Conservation (phyloP, 2,888 invertebrate genomes). For the Caenorhabditis zanzibari region DNA sequence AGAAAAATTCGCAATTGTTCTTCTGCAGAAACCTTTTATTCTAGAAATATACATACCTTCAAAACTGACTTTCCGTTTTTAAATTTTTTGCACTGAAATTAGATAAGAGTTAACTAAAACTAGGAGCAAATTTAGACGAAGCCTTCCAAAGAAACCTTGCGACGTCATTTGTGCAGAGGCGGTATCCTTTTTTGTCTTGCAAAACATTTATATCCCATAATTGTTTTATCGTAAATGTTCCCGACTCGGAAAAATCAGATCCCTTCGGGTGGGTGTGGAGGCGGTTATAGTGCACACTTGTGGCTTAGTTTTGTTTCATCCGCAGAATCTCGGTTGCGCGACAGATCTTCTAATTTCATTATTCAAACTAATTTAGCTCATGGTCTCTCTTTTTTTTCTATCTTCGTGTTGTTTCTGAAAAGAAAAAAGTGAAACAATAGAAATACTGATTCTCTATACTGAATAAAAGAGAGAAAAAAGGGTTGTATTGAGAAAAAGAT, state of each 20-base stretch:
- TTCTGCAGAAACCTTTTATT: slow-evolving; percentile 8
- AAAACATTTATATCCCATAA: slow-evolving; percentile 11
- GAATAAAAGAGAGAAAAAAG: not conserved
- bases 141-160: slow-evolving; percentile 16
- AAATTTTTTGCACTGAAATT: not conserved
- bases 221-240: slow-evolving; percentile 22
- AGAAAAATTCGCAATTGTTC: slow-evolving; percentile 31
- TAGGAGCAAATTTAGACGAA: not conserved
- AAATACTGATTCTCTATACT: slow-evolving; percentile 10
- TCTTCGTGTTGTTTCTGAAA: slow-evolving; percentile 18
- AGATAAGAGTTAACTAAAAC: slow-evolving; percentile 1
- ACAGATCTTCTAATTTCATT: slow-evolving; percentile 49
- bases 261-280: slow-evolving; percentile 34
- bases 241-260: slow-evolving; percentile 23
- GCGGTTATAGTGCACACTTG: slow-evolving; percentile 25
- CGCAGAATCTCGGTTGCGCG: slow-evolving; percentile 22
- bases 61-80: not conserved
- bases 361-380: slow-evolving; percentile 59
- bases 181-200: slow-evolving; percentile 22
- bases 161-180: slow-evolving; percentile 22
- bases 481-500: slow-evolving; percentile 4
- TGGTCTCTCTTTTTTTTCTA: slow-evolving; percentile 34
- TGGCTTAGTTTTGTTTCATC: slow-evolving; percentile 38
- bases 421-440: slow-evolving; percentile 1
- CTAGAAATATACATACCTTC: not conserved